phyloP scores from a whole-genome alignment of 2,888 invertebrate species.

The Leptinotarsa juncta region DNA sequence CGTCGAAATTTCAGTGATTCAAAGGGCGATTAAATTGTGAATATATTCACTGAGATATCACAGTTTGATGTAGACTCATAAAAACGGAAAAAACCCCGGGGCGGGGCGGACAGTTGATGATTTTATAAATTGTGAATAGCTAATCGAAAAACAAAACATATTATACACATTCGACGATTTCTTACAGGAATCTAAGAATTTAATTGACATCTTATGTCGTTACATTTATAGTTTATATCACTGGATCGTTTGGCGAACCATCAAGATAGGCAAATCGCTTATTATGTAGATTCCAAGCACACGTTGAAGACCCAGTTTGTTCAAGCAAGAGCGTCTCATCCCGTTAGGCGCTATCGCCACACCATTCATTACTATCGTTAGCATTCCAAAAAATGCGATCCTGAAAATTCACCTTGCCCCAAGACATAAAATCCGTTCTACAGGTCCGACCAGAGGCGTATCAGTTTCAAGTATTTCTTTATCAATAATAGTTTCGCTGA shows the following conservation, averaged over 20 bases:
- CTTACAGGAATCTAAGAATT: too few species aligned
- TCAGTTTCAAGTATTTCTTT: neutral
- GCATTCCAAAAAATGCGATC: slow-evolving; percentile 33
- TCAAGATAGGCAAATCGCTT: slow-evolving; percentile 4
- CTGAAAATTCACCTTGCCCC: slow-evolving; percentile 74
- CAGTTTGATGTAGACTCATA: too few species aligned
- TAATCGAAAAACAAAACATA: too few species aligned
- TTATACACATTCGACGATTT: too few species aligned
- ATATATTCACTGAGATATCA: too few species aligned
- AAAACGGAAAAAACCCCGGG: too few species aligned
- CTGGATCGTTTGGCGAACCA: neutral
- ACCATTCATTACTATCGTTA: slow-evolving; percentile 16
- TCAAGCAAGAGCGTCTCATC: neutral
- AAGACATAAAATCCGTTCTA: slow-evolving; percentile 31
- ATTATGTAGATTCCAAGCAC: slow-evolving; percentile 9
- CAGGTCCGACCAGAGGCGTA: neutral
- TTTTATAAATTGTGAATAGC: too few species aligned
- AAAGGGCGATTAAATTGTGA: too few species aligned
- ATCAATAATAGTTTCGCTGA: neutral
- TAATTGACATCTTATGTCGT: neutral
- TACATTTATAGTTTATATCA: neutral
- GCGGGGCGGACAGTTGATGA: too few species aligned
- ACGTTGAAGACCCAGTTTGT: slow-evolving; percentile 15
- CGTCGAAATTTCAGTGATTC: too few species aligned
- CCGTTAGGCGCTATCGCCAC: slow-evolving; percentile 19